Base-by-base conservation (phyloP, 2,888 invertebrate species). In the Athalia cordata region DNA sequence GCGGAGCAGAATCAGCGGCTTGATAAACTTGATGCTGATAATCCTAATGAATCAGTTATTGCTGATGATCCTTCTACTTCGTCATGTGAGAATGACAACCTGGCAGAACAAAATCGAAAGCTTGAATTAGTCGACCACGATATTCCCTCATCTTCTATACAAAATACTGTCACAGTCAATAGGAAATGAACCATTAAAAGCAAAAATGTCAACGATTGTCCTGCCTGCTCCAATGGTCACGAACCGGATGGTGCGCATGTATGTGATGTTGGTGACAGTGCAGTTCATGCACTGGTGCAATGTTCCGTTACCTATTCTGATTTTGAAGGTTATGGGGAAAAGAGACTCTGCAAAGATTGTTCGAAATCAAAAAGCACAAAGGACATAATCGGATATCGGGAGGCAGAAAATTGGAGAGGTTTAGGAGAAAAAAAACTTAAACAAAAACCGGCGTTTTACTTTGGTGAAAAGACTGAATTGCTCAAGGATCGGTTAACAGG, bases 401-500 rank as follows among this genome's bases (percentile, higher is more conserved):
- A 67, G 15, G 15, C 50, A 4, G 50, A 67, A 15, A 67, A 67
- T 50, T 50, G 50, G 13, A 67, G 15, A 67, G 13, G 66, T 8
- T 7, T 67, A 4, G 66, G 13, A 3, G 15, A 9, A 4, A 67
- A 67, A 8, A 50, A 67, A 13, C 4, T 50, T 6, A 49, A 50
- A 67, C 62, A 29, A n/a, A 62, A 62, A 29, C 8, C 62, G 29
- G 62, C 62, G 1, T 62, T 62, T 8, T 62, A 62, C 29, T 62
- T 62, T 7, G 62, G 62, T 5, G 62, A 62, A 29, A 13, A 29
- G 29, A 8, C 13, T 7, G 62, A 62, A 29, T 3, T 29, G 29
- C 13, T 62, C 8, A 62, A 62, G 29, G 62, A 62, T 29, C 13
- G 29, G 29, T 15, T 29, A 29, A 29, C 62, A 62, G 13, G 15